Conservation (phyloP, 2,113 vertebrate genomes). For the Girardinichthys multiradiatus region DNA sequence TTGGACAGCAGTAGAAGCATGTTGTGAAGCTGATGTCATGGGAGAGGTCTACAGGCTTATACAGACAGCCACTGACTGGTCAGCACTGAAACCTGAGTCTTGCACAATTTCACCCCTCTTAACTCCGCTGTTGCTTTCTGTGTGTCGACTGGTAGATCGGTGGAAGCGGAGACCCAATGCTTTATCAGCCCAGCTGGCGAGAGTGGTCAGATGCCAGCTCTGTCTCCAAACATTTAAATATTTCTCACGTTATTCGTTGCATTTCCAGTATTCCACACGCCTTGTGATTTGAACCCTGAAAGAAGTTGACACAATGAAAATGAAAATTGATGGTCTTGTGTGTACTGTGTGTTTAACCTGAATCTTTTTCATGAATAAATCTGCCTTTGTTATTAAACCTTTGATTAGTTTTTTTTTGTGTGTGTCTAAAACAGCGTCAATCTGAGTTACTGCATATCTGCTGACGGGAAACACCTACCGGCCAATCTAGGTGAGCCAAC, state of each 20-base stretch:
- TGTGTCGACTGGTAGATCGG: slow-evolving; percentile 2
- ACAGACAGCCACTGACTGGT: slow-evolving; percentile 59
- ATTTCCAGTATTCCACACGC: slow-evolving; percentile 31
- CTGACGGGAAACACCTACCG: slow-evolving; percentile 89
- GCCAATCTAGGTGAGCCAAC: slow-evolving; percentile 84
- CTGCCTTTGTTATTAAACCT: slow-evolving; percentile 54
- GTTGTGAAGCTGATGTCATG: slow-evolving; percentile 76
- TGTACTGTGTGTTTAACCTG: slow-evolving; percentile 23
- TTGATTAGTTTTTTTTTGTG: slow-evolving; percentile 27
- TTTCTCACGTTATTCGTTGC: slow-evolving; percentile 42
- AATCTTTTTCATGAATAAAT: slow-evolving; percentile 41
- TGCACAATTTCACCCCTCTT: slow-evolving; percentile 74
- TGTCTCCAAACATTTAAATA: slow-evolving; percentile 37
- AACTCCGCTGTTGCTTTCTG: slow-evolving; percentile 55
- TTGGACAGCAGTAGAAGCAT: slow-evolving; percentile 45
- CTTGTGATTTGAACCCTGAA: slow-evolving; percentile 61
- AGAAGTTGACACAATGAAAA: slow-evolving; percentile 38
- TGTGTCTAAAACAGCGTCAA: slow-evolving; percentile 85
- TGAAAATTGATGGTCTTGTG: slow-evolving; percentile 32
- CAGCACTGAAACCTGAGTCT: slow-evolving; percentile 68
- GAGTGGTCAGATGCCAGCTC: slow-evolving; percentile 42
- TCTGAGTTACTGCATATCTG: slow-evolving; percentile 91
- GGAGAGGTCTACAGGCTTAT: slow-evolving; percentile 62
- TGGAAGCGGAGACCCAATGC: slow-evolving; percentile 42
- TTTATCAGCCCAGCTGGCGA: slow-evolving; percentile 52